Conservation (phyloP, 2,113 vertebrate species). For the Labeo catla region DNA sequence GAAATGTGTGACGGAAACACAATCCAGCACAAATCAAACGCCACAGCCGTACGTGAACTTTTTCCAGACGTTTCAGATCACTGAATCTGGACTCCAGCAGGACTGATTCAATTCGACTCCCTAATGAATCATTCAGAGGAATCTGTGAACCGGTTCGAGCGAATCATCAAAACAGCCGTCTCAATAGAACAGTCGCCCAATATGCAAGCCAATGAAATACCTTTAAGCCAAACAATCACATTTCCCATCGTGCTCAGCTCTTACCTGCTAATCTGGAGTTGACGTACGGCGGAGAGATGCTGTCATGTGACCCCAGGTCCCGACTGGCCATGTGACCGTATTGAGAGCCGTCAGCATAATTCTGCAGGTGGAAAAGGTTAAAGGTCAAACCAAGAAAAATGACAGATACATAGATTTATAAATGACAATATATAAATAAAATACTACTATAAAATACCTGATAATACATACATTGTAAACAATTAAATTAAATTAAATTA, state of each 20-base stretch:
- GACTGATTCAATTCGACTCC: not conserved
- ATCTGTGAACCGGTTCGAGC: not conserved
- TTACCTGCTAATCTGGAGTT: slow-evolving; percentile 95
- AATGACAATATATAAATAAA: not conserved
- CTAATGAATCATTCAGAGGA: not conserved
- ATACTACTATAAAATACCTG: too few relatives aligned
- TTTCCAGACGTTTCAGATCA: not conserved
- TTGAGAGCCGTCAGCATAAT: slow-evolving; percentile 88
- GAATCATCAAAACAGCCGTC: not conserved
- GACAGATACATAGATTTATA: not conserved
- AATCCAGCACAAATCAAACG: not conserved
- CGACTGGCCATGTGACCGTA: slow-evolving; percentile 87
- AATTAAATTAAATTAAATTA: not conserved
- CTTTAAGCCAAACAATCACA: not conserved
- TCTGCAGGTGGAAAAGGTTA: slow-evolving; percentile 72
- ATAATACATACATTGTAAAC: not conserved
- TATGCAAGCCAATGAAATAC: not conserved
- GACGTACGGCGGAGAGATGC: slow-evolving; percentile 90
- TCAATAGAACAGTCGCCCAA: too few relatives aligned
- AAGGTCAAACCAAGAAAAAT: not conserved
- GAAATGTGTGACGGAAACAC: not conserved
- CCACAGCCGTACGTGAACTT: not conserved
- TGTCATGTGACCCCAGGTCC: slow-evolving; percentile 89
- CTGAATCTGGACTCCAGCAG: not conserved
- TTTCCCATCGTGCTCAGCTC: slow-evolving; percentile 40